These are phyloP conservation scores for Clostera curtula DNA, from an alignment of 2,888 invertebrate genomes.

Conservation along the genomic window DNA sequence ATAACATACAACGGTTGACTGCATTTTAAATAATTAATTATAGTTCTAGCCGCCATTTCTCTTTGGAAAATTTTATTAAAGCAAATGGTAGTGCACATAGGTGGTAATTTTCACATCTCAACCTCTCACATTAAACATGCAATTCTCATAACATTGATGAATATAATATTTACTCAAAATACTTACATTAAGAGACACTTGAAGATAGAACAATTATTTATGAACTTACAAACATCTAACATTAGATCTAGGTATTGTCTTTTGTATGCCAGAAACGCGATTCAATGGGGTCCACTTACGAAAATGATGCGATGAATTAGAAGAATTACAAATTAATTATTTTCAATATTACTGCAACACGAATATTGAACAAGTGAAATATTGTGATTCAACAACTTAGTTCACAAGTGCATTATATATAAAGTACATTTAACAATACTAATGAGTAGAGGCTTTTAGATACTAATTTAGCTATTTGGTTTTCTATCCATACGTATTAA, in stretches of 20 bases:
- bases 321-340: constrained; percentile 30
- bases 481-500: constrained; percentile 38
- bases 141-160: constrained; percentile 51
- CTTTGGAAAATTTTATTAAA: too few relatives aligned
- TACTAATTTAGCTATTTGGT: constrained; percentile 42
- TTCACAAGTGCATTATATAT: constrained; percentile 46
- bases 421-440: constrained; percentile 41
- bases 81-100: constrained; percentile 13
- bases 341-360: constrained; percentile 54
- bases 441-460: constrained; percentile 49
- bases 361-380: constrained; percentile 43
- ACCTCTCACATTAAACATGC: constrained; percentile 40
- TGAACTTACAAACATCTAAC: constrained; percentile 71
- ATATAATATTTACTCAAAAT: constrained; percentile 57
- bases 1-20: too few relatives aligned
- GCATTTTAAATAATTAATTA: too few relatives aligned
- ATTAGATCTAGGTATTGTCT: constrained; percentile 77
- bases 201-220: constrained; percentile 72
- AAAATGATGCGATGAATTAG: constrained; percentile 36
- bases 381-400: constrained; percentile 40
- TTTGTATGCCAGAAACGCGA: constrained; percentile 71
- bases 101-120: constrained; percentile 14
- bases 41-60: too few relatives aligned
- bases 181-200: constrained; percentile 70
- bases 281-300: constrained; percentile 53